Conservation (phyloP, 2,113 vertebrate genomes). For the Peucedramus taeniatus region DNA sequence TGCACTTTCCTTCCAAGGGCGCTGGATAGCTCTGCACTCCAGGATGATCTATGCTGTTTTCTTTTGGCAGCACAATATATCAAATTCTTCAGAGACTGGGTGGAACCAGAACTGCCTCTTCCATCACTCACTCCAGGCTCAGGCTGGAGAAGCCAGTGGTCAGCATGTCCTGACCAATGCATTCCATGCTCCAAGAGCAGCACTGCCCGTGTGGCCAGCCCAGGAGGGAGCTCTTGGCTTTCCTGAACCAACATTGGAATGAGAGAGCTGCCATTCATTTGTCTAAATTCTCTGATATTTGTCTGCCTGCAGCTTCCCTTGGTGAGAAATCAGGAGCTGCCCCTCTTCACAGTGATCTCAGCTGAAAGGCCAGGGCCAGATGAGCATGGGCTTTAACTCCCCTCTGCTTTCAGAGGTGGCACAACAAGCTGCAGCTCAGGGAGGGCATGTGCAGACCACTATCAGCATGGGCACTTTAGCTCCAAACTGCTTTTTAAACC, state of each 20-base stretch:
- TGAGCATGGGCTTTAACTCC: not conserved
- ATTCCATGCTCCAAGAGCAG: not conserved
- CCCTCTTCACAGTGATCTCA: not conserved
- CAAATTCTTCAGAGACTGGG: constrained; percentile 49
- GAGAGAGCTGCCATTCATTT: not conserved
- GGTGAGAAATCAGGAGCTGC: not conserved
- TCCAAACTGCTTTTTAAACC: not conserved
- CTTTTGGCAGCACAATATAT: constrained; percentile 34
- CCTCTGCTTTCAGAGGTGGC: not conserved
- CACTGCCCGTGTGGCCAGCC: not conserved
- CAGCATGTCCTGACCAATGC: not conserved
- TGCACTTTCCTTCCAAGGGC: constrained; percentile 6
- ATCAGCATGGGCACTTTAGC: not conserved
- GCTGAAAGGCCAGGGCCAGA: not conserved
- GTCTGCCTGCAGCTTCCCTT: not conserved
- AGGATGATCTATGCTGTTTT: constrained; percentile 30
- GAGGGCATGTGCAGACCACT: not conserved
- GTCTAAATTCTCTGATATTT: not conserved
- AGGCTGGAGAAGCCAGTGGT: not conserved
- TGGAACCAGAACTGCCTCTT: constrained; percentile 34
- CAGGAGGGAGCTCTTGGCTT: not conserved
- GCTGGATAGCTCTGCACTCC: not conserved
- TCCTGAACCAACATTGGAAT: not conserved
- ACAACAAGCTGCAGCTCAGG: not conserved
- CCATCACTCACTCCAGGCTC: not conserved